phyloP scores from a whole-genome alignment of 2,797 vertebrate species.

The Cirrhinus mrigala region DNA sequence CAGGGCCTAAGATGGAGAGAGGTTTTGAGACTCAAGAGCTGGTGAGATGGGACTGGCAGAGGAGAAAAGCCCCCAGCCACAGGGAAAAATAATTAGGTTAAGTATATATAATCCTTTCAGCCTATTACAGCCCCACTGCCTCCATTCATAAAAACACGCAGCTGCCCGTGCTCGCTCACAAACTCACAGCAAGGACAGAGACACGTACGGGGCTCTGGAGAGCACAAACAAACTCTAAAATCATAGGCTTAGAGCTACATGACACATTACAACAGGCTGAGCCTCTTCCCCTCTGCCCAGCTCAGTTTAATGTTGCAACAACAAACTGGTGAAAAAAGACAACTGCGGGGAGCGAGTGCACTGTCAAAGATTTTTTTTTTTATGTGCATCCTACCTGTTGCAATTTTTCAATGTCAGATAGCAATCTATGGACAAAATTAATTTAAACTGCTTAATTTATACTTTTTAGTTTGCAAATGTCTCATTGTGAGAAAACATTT shows the following conservation, averaged over 20 bases:
- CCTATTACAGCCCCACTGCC: conserved; percentile 73
- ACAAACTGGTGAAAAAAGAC: conserved; percentile 28
- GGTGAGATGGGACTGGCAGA: conserved; percentile 62
- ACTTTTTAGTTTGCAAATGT: neutral
- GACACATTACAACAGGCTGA: conserved; percentile 25
- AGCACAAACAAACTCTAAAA: conserved; percentile 35
- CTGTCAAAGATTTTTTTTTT: neutral
- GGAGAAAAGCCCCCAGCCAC: conserved; percentile 68
- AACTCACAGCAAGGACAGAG: conserved; percentile 42
- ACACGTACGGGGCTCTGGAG: conserved; percentile 24
- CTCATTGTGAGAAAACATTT: neutral
- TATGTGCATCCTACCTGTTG: neutral
- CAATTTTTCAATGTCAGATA: neutral
- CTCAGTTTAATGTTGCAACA: conserved; percentile 20
- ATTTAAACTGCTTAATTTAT: neutral
- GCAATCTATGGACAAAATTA: neutral
- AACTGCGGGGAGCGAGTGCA: neutral
- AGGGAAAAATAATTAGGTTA: conserved; percentile 82
- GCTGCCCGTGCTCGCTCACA: conserved; percentile 30
- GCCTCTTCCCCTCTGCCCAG: conserved; percentile 24
- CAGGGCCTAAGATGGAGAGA: neutral
- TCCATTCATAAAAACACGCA: conserved; percentile 69
- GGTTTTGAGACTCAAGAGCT: conserved; percentile 34
- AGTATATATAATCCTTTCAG: conserved; percentile 80
- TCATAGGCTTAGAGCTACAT: conserved; percentile 16